phyloP scores from a whole-genome alignment of 1,140 invertebrate species.

The Gryllus bimaculatus region DNA sequence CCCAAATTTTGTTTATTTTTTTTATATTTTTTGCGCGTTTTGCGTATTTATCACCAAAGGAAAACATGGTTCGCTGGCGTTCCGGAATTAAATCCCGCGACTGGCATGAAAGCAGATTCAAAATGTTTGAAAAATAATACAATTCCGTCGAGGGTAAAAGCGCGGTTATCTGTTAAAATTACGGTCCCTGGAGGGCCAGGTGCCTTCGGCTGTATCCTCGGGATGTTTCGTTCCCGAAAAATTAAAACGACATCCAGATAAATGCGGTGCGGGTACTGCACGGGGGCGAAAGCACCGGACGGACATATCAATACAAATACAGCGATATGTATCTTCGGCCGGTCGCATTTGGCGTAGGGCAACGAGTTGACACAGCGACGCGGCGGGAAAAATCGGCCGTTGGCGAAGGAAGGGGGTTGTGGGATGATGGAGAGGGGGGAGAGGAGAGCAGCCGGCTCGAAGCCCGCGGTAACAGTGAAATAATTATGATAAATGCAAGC shows the following conservation, averaged over 20 bases:
- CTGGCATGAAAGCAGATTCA: too few species aligned
- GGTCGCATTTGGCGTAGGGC: too few species aligned
- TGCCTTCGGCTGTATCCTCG: not conserved
- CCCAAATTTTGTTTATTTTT: too few species aligned
- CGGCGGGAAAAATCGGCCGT: not conserved
- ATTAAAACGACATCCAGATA: not conserved
- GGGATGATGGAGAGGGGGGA: not conserved
- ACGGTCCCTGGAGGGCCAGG: too few species aligned
- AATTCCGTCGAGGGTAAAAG: too few species aligned
- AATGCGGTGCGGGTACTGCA: not conserved
- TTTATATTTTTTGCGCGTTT: too few species aligned
- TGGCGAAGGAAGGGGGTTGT: not conserved
- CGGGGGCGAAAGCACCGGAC: not conserved
- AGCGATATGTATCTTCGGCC: not conserved
- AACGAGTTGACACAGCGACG: not conserved
- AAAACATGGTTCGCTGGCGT: too few species aligned
- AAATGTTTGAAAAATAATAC: too few species aligned
- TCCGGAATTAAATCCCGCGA: too few species aligned
- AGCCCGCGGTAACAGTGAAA: not conserved
- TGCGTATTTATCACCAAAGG: too few species aligned
- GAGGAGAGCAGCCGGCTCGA: not conserved
- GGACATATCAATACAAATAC: not conserved
- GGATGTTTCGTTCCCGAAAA: not conserved
- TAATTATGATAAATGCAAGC: constrained; percentile 5
- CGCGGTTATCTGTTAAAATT: too few species aligned